These are phyloP conservation scores for Malurus elegans DNA, from an alignment of 2,113 vertebrate genomes.

Conservation along the genomic window DNA sequence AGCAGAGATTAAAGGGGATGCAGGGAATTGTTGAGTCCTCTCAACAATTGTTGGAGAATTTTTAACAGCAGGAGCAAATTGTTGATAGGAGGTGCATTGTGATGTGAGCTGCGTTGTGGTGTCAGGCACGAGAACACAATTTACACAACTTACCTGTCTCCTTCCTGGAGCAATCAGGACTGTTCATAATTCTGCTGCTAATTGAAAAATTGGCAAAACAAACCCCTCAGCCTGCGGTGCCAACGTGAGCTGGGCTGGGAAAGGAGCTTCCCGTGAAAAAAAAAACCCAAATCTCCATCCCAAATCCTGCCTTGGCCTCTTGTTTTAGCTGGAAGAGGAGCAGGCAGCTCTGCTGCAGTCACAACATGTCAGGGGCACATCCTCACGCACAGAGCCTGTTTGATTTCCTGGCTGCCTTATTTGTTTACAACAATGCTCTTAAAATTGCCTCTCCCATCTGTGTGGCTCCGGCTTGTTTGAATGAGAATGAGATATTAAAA, in stretches of 20 bases:
- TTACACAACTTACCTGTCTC: background rate
- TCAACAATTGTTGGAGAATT: background rate
- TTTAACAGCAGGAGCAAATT: background rate
- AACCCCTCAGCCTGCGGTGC: background rate
- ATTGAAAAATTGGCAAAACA: background rate
- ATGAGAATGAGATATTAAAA: conserved; percentile 84
- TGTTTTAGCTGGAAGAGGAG: background rate
- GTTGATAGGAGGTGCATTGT: background rate
- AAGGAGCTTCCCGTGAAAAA: background rate
- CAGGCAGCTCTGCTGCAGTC: conserved; percentile 43
- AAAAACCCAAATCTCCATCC: background rate
- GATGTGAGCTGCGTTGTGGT: background rate
- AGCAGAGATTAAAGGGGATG: background rate
- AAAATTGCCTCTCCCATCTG: conserved; percentile 80
- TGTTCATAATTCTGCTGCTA: background rate
- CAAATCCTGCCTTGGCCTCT: background rate
- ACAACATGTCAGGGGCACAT: conserved; percentile 31
- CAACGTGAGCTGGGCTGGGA: background rate
- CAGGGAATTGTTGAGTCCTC: background rate
- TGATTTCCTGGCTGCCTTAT: conserved; percentile 79
- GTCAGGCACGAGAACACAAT: background rate
- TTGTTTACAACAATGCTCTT: conserved; percentile 81
- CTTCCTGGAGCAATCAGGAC: background rate
- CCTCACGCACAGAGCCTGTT: conserved; percentile 43
- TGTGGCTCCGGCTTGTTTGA: conserved; percentile 74